Evolutionary conservation across 2,888 invertebrate genomes (phyloP).

Genomic region (Parascotia fuliginaria): DNA sequence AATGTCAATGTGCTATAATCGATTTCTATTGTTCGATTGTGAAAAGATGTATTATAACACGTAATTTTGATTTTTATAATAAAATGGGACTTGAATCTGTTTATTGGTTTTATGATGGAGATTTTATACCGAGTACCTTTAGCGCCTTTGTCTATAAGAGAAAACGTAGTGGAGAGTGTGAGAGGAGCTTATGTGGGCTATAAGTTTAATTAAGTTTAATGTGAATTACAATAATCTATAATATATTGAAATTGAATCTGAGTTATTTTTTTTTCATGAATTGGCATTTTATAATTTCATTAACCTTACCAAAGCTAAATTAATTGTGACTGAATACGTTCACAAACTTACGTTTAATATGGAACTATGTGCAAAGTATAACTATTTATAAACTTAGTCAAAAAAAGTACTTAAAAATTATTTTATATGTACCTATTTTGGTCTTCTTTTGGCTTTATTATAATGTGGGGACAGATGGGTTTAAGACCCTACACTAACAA

Average conservation of each 20-base stretch:
- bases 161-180: conserved; percentile 77
- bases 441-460: no score
- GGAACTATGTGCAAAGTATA: no score
- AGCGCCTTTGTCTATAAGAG: conserved; percentile 81
- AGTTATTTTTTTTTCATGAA: conserved; percentile 83
- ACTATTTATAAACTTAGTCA: no score
- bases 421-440: no score
- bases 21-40: conserved; percentile 83
- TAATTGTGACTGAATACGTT: background rate
- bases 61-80: conserved; percentile 86
- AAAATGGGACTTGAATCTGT: conserved; percentile 86
- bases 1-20: conserved; percentile 81
- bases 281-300: conserved; percentile 74
- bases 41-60: conserved; percentile 85
- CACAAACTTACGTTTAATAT: no score
- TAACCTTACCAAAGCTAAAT: conserved; percentile 40
- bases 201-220: conserved; percentile 85
- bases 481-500: no score
- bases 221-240: conserved; percentile 86
- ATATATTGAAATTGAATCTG: conserved; percentile 86
- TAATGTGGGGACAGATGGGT: no score
- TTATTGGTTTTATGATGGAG: conserved; percentile 85
- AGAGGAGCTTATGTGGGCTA: conserved; percentile 85
- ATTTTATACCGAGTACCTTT: conserved; percentile 85
- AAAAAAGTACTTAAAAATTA: no score